These are phyloP conservation scores for Tetragonula carbonaria DNA, from an alignment of 2,888 invertebrate species.

Conservation along the genomic window DNA sequence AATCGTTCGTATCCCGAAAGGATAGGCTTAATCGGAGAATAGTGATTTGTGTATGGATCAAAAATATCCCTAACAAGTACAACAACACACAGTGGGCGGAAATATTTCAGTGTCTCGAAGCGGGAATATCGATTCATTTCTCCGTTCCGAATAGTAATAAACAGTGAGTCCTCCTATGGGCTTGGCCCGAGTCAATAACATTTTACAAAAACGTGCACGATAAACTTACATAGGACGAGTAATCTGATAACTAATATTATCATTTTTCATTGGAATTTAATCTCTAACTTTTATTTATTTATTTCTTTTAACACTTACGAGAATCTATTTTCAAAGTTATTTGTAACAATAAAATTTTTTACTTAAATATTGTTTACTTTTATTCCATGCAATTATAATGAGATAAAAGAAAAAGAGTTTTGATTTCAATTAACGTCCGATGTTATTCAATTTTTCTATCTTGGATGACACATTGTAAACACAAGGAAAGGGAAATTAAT, in stretches of 20 bases:
- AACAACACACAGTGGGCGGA: conserved; percentile 23
- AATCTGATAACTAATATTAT: neutral
- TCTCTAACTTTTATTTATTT: neutral
- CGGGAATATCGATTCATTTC: conserved; percentile 32
- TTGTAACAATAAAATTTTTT: neutral
- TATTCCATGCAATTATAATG: neutral
- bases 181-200: conserved; percentile 27
- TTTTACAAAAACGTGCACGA: neutral
- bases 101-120: conserved; percentile 16
- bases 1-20: conserved; percentile 27
- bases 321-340: neutral
- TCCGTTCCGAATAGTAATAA: conserved; percentile 17
- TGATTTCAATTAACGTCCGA: too few relatives aligned
- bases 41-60: conserved; percentile 18
- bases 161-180: conserved; percentile 7
- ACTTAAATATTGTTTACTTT: neutral
- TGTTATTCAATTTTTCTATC: too few relatives aligned
- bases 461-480: too few relatives aligned
- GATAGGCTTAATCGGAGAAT: conserved; percentile 11
- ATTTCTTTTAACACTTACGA: neutral
- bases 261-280: neutral
- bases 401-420: neutral
- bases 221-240: neutral
- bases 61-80: conserved; percentile 16
- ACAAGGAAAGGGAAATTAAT: too few relatives aligned